A percentile compares a stretch with the other conserved stretches of the same genome.
Evolutionary conservation across 1,140 invertebrate genomes (phyloP).

Genomic region (Bilobella aurantiaca): DNA sequence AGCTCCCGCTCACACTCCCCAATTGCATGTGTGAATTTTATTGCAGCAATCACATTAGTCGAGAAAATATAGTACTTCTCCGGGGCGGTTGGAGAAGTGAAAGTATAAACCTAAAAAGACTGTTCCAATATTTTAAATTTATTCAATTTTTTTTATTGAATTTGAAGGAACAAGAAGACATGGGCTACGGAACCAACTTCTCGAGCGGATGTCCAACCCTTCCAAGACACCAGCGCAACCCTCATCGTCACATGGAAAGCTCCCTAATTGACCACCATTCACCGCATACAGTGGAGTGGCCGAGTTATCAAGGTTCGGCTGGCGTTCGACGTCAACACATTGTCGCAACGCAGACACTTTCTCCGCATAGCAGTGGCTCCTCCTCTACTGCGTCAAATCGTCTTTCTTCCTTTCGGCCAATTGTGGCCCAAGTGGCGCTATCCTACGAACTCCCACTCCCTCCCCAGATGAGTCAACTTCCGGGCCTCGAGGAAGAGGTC

Average conservation of each 20-base stretch:
- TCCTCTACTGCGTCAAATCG: constrained; percentile 12
- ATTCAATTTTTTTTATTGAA: too few species aligned
- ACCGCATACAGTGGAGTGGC: constrained; percentile 29
- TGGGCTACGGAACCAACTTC: constrained; percentile 23
- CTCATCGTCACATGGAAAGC: constrained; percentile 3
- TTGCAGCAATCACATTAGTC: not conserved
- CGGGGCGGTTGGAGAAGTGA: too few species aligned
- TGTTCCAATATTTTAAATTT: too few species aligned
- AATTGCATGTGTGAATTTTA: not conserved
- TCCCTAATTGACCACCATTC: constrained; percentile 12
- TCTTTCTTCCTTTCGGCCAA: not conserved
- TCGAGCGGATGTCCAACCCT: constrained; percentile 28
- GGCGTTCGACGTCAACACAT: constrained; percentile 13
- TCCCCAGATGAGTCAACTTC: constrained; percentile 29
- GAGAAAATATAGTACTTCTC: constrained; percentile 4
- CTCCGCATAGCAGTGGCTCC: constrained; percentile 8
- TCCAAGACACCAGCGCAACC: constrained; percentile 24
- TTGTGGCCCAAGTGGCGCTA: not conserved
- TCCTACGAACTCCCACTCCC: constrained; percentile 10
- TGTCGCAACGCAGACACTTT: not conserved
- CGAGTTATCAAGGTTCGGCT: constrained; percentile 28
- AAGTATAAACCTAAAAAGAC: too few species aligned
- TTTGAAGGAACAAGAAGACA: constrained; percentile 26
- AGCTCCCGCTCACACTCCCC: not conserved
- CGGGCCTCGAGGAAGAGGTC: constrained; percentile 28